Conservation (phyloP, 2,888 invertebrate genomes). For the Heliconius cydno region DNA sequence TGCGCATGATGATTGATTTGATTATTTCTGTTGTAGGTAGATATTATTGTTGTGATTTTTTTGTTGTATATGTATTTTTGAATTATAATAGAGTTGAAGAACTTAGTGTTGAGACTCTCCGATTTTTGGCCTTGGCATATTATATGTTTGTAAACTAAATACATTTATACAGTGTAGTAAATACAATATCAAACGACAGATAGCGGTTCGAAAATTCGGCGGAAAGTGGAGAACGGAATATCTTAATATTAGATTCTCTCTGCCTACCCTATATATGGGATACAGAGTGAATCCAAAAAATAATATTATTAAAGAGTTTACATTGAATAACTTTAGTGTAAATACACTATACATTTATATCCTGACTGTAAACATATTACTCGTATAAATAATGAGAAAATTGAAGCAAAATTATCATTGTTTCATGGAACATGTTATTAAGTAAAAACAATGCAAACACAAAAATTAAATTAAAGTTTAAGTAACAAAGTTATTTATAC, state of each 20-base stretch:
- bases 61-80: neutral
- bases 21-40: conserved; percentile 6
- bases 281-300: too few species aligned
- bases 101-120: too few species aligned
- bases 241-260: too few species aligned
- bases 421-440: neutral
- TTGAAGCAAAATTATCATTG: neutral
- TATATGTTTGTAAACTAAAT: too few species aligned
- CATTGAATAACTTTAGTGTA: too few species aligned
- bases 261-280: too few species aligned
- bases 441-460: neutral
- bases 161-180: too few species aligned
- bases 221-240: too few species aligned
- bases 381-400: neutral
- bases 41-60: neutral
- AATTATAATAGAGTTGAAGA: neutral
- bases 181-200: too few species aligned
- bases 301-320: too few species aligned
- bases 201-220: too few species aligned
- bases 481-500: neutral
- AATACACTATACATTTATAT: neutral
- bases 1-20: conserved; percentile 37
- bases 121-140: too few species aligned
- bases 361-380: neutral
- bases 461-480: neutral